These are phyloP conservation scores for Megaptera novaeangliae DNA, from an alignment of 2,113 vertebrate genomes.

Conservation along the genomic window DNA sequence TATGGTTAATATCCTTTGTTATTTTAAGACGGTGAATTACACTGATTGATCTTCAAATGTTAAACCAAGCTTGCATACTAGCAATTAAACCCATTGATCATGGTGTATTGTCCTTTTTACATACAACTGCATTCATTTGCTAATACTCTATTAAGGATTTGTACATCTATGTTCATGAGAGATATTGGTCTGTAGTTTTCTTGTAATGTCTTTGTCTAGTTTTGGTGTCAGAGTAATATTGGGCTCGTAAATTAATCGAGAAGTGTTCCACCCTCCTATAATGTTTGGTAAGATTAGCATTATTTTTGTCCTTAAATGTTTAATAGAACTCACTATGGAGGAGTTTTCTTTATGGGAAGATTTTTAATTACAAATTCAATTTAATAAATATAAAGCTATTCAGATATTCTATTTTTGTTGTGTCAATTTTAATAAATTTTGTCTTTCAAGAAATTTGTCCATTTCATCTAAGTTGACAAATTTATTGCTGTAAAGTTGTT, in stretches of 20 bases:
- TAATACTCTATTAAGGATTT: not conserved
- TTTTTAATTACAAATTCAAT: not conserved
- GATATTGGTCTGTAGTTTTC: not conserved
- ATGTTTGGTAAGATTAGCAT: not conserved
- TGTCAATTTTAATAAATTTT: not conserved
- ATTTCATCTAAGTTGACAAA: not conserved
- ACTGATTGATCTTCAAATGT: not conserved
- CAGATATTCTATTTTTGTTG: not conserved
- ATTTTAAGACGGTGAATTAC: not conserved
- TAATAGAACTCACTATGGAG: not conserved
- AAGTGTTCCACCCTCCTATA: not conserved
- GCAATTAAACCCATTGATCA: not conserved
- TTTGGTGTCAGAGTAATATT: not conserved
- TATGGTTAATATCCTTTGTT: not conserved
- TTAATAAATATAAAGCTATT: not conserved
- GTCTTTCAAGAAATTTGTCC: not conserved
- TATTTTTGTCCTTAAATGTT: not conserved
- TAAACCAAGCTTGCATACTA: not conserved
- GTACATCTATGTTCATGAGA: not conserved
- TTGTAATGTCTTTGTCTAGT: not conserved
- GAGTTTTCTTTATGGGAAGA: not conserved
- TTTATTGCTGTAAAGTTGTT: not conserved
- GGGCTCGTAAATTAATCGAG: not conserved
- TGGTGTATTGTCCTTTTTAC: not conserved
- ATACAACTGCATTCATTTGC: not conserved